These are phyloP conservation scores for Lycia hirtaria DNA, from an alignment of 2,888 invertebrate genomes.

Conservation along the genomic window DNA sequence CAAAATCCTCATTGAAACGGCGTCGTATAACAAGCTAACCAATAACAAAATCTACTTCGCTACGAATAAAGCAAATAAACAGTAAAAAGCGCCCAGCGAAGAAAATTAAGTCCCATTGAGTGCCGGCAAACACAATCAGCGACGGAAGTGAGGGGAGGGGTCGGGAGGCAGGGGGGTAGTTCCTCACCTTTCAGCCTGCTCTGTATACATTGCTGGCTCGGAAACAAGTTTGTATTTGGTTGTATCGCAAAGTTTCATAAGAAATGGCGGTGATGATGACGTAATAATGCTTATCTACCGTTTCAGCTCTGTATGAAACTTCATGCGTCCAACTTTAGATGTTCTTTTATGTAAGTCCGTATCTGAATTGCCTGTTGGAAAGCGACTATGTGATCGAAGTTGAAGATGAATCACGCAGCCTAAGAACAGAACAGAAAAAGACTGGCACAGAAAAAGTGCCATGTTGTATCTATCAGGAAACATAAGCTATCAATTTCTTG, in stretches of 20 bases:
- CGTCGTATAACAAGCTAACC: conserved; percentile 12
- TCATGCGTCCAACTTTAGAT: too few species aligned
- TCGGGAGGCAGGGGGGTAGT: conserved; percentile 7
- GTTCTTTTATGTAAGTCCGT: too few species aligned
- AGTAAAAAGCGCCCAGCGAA: conserved; percentile 29
- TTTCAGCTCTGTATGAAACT: too few species aligned
- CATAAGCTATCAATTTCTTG: too few species aligned
- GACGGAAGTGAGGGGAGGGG: conserved; percentile 25
- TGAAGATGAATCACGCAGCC: too few species aligned
- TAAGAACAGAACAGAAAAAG: too few species aligned
- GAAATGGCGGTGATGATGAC: too few species aligned
- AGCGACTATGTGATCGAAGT: too few species aligned
- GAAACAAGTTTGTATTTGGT: neutral
- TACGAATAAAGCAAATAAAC: conserved; percentile 26
- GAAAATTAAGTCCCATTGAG: conserved; percentile 36
- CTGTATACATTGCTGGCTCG: conserved; percentile 20
- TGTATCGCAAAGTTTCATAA: neutral
- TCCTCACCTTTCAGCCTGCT: conserved; percentile 15
- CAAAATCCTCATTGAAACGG: neutral
- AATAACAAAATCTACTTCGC: conserved; percentile 16
- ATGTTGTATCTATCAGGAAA: too few species aligned
- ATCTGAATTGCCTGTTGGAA: too few species aligned
- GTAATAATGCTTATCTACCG: too few species aligned
- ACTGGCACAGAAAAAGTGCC: too few species aligned
- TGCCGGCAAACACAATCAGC: conserved; percentile 38